A percentile compares a stretch with the other conserved stretches of the same genome.
Conservation (phyloP, 2,797 vertebrate genomes). For the Harpagifer antarcticus region DNA sequence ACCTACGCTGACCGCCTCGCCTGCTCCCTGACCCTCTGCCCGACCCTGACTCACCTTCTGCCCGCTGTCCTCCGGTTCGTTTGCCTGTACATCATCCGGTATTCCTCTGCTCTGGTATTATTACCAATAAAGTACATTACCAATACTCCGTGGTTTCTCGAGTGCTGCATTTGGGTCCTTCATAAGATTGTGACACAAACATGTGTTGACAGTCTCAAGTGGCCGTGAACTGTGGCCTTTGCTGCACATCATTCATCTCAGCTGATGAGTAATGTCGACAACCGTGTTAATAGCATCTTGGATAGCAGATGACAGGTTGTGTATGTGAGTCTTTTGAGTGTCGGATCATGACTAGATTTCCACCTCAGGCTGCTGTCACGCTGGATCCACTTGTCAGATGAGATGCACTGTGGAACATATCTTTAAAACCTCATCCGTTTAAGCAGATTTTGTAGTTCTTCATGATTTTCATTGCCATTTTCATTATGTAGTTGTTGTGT, state of each 20-base stretch:
- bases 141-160: no score
- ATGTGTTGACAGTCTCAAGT: constrained; percentile 49
- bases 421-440: constrained; percentile 8
- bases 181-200: constrained; percentile 25
- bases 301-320: constrained; percentile 66
- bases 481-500: background rate
- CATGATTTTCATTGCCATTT: constrained; percentile 11
- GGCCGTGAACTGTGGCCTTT: constrained; percentile 64
- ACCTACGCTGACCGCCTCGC: no score
- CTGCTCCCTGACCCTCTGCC: no score
- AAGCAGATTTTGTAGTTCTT: constrained; percentile 1
- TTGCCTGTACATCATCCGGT: no score
- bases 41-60: no score
- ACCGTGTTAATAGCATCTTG: constrained; percentile 56
- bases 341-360: constrained; percentile 42
- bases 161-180: no score
- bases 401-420: constrained; percentile 37
- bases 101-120: no score
- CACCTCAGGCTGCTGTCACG: constrained; percentile 69
- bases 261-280: constrained; percentile 64
- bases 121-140: no score
- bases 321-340: constrained; percentile 49
- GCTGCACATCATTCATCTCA: constrained; percentile 46
- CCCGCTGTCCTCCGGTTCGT: no score
- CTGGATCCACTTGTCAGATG: constrained; percentile 39